Conservation (phyloP, 1,140 invertebrate species). For the Amphibalanus amphitrite region DNA sequence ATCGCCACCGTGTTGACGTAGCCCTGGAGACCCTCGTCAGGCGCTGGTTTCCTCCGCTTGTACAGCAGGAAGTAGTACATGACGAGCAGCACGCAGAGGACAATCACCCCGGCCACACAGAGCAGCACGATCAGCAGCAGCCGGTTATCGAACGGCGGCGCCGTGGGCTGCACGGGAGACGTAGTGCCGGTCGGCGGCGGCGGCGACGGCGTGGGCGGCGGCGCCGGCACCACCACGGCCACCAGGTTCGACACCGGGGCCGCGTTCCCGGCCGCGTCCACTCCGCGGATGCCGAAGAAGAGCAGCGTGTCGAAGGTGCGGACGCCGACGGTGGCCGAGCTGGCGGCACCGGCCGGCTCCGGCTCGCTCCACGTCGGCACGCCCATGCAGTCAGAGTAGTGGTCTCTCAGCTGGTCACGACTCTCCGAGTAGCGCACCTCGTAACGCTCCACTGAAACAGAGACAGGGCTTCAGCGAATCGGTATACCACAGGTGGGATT, state of each 20-base stretch:
- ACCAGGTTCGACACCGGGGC: not conserved
- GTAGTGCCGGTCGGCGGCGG: not conserved
- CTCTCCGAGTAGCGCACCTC: not conserved
- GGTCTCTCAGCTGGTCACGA: not conserved
- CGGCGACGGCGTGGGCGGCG: not conserved
- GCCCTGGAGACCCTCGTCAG: not conserved
- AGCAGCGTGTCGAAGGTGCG: not conserved
- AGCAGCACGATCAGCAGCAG: too few species aligned
- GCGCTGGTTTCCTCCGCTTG: not conserved
- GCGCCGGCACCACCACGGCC: not conserved
- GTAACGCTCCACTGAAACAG: not conserved
- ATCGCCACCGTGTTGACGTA: too few species aligned
- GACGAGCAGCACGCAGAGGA: not conserved
- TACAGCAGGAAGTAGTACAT: not conserved
- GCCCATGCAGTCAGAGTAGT: not conserved
- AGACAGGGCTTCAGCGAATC: too few species aligned
- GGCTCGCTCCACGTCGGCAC: slow-evolving; percentile 11
- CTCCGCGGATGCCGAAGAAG: slow-evolving; percentile 1
- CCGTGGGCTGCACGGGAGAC: not conserved
- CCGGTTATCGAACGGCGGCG: not conserved
- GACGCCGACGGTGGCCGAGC: not conserved
- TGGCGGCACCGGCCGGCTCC: slow-evolving; percentile 4
- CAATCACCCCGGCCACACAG: not conserved
- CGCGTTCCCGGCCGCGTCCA: not conserved
- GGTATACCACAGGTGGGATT: too few species aligned